phyloP scores from a whole-genome alignment of 35 echinoderm and acorn worm species.

The Diadema setosum region DNA sequence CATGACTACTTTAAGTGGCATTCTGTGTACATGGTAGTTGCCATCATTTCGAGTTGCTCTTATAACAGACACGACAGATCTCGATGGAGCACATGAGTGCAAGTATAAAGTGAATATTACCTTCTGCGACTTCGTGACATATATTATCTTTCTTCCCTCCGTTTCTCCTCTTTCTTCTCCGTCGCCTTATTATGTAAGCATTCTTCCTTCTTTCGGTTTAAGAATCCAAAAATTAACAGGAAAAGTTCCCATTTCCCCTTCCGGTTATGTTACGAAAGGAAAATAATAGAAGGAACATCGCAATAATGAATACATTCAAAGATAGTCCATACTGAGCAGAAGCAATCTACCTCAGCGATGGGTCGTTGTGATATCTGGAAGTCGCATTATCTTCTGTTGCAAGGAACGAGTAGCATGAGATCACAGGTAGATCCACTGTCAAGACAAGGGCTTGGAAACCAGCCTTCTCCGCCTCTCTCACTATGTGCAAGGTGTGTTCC shows the following conservation, averaged over 20 bases:
- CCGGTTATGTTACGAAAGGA: background rate
- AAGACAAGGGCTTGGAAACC: slow-evolving; percentile 76
- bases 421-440: slow-evolving; percentile 56
- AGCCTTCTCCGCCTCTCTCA: slow-evolving; percentile 35
- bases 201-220: no score
- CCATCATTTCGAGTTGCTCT: no score
- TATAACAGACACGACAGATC: no score
- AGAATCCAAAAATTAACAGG: no score
- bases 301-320: background rate
- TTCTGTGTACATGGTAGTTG: no score
- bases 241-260: background rate
- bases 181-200: no score
- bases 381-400: background rate
- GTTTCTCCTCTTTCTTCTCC: no score
- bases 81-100: no score
- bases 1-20: no score
- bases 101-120: no score
- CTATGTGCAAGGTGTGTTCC: background rate
- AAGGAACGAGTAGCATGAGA: background rate
- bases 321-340: background rate
- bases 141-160: no score
- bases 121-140: no score
- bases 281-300: background rate
- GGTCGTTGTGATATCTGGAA: background rate
- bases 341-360: background rate